Conservation (phyloP, 2,113 vertebrate species). For the Halcyon senegalensis region DNA sequence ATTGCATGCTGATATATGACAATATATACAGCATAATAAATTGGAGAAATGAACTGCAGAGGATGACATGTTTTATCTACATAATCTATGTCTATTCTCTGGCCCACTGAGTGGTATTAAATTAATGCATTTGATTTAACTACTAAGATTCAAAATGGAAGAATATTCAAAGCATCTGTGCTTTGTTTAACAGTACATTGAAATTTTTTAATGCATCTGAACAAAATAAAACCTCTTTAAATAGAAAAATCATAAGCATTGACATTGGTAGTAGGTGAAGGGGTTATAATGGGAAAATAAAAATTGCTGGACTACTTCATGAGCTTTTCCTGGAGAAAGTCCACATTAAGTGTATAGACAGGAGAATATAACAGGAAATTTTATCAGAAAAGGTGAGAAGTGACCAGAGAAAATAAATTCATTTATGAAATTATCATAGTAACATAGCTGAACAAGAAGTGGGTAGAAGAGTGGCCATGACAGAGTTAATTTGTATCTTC, state of each 20-base stretch:
- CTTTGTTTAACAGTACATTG: neutral
- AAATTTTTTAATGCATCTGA: neutral
- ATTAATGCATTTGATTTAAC: neutral
- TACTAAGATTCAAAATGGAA: neutral
- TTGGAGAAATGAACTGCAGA: neutral
- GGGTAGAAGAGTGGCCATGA: neutral
- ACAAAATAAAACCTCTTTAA: neutral
- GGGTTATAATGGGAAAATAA: neutral
- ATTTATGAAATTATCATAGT: neutral
- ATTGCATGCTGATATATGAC: neutral
- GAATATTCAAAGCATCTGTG: neutral
- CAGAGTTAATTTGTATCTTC: neutral
- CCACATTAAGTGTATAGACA: neutral
- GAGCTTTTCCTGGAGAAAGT: neutral
- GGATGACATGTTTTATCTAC: neutral
- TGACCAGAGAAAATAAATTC: neutral
- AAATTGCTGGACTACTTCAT: neutral
- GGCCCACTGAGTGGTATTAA: neutral
- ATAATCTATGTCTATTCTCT: neutral
- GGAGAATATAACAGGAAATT: neutral
- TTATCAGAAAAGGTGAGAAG: neutral
- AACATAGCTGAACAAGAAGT: neutral
- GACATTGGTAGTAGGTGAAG: neutral
- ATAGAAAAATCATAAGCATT: neutral
- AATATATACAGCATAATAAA: neutral